A percentile compares a stretch with the other conserved stretches of the same genome.
These are phyloP conservation scores for Himantopus leucocephalus DNA, from an alignment of 2,113 vertebrate genomes.

Conservation along the genomic window DNA sequence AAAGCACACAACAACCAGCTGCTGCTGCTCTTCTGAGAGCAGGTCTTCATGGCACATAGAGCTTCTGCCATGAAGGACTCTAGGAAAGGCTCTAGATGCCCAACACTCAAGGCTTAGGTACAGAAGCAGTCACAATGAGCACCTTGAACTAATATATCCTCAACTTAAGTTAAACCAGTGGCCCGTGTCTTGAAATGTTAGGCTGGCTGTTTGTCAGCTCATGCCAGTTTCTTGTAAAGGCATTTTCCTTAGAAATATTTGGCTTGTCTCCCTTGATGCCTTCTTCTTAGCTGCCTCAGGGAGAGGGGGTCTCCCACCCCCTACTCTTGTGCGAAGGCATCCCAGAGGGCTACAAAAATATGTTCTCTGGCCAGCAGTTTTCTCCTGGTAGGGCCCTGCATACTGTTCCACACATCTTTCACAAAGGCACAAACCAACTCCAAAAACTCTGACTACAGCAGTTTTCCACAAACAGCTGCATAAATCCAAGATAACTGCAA, in stretches of 20 bases:
- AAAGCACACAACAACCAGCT: background rate
- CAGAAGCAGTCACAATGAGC: background rate
- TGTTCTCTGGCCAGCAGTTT: background rate
- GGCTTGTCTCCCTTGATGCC: rapidly evolving
- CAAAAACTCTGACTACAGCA: background rate
- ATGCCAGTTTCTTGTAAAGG: background rate
- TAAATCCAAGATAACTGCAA: background rate
- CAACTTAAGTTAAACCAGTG: background rate
- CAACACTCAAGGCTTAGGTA: background rate
- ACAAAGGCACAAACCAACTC: background rate
- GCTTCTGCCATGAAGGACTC: background rate
- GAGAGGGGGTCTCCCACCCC: background rate
- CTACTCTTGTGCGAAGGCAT: background rate
- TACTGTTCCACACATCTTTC: background rate
- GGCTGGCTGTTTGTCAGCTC: background rate
- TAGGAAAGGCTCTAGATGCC: background rate
- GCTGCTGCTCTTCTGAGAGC: background rate
- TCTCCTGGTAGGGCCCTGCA: background rate
- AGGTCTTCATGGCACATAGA: background rate
- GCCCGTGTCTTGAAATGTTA: background rate
- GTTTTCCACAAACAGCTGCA: background rate
- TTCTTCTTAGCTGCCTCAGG: background rate
- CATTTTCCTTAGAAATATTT: background rate
- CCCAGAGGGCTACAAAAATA: background rate
- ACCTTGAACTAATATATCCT: background rate